These are phyloP conservation scores for Apodemus agrarius DNA, from an alignment of 2,797 vertebrate species.

Conservation along the genomic window DNA sequence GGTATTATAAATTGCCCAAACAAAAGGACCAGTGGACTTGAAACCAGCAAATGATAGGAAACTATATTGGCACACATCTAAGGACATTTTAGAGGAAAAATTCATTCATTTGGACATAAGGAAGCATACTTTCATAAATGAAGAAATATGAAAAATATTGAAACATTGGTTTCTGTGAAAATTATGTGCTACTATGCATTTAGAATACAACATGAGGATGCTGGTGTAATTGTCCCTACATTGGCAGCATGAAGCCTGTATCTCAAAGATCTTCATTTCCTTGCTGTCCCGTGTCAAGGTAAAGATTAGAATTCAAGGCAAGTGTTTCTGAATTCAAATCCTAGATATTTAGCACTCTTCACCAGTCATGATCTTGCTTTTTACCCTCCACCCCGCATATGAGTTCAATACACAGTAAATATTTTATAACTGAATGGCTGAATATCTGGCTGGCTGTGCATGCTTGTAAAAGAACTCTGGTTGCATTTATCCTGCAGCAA, in stretches of 20 bases:
- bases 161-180: background rate
- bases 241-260: background rate
- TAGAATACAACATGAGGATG: background rate
- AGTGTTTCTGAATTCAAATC: background rate
- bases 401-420: background rate
- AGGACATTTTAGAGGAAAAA: background rate
- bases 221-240: fast-evolving
- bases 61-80: background rate
- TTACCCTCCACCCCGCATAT: background rate
- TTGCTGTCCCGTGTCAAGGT: background rate
- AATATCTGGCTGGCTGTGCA: background rate
- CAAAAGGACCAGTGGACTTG: background rate
- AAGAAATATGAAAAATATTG: background rate
- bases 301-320: background rate
- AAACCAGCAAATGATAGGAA: background rate
- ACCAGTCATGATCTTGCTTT: background rate
- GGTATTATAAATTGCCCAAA: background rate
- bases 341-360: background rate
- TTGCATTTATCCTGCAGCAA: background rate
- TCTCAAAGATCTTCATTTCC: background rate
- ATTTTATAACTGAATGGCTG: background rate
- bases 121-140: background rate
- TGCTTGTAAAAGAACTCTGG: background rate
- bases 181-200: too few relatives aligned
- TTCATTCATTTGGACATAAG: background rate